Base-by-base conservation (phyloP, 1,140 invertebrate genomes). In the Babylonia areolata region DNA sequence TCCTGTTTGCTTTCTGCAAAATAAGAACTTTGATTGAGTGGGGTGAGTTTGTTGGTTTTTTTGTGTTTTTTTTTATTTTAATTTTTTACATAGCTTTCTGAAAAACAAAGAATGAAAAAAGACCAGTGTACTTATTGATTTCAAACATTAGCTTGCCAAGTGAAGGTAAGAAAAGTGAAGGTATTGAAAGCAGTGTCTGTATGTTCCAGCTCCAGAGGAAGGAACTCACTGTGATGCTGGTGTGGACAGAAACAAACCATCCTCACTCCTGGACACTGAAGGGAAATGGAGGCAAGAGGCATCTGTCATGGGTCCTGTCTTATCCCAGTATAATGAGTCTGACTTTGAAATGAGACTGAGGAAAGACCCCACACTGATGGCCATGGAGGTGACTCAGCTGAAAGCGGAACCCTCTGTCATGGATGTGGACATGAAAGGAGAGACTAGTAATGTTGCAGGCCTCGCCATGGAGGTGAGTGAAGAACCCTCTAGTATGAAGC, bases 261-360 rank as follows among this genome's bases (percentile, higher is more conserved):
- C 75, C 17, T 77, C 37, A 20, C 37, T 40, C 15, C 20, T 77
- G 75, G 75, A 77, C 20, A 9, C 35, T 1, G 31, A 73, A 73
- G 35, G 0, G 33, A 35, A 35, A n/a, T 35, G 11, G 31, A 15
- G 33, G 31, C 31, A 37, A 35, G 31, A 33, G 35, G 11, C 71
- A 0, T 12, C 31, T 28, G 20, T 23, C 17, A 40, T 11, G 3
- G 11, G 17, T 33, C 11, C 6, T 6, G 33, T 15, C 23, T 17
- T 28, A 77, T 11, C 33, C 15, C 1, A 9, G 6, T 17, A 40
- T 12, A 15, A 15, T 28, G 75, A 2, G 3, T 28, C 3, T 28
- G 75, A 77, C 35, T 77, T 40, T 28, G 75, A 77, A 42, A 77
- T 23, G 75, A 77, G 37, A 9, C 33, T 77, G 75, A 39, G 35